Base-by-base conservation (phyloP, 2,888 invertebrate genomes). In the Drosophila silvestris region DNA sequence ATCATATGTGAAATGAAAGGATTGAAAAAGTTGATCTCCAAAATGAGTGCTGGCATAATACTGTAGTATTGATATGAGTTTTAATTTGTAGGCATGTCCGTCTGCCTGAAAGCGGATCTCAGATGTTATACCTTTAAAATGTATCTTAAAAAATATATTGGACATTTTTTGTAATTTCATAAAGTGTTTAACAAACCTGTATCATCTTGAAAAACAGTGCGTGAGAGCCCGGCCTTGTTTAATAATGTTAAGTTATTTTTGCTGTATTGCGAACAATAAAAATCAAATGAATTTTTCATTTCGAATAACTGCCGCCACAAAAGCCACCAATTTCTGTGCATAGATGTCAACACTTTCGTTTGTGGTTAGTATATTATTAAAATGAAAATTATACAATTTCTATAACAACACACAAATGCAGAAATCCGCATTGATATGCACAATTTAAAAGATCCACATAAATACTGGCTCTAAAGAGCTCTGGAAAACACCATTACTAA, bases 261-360 rank as follows among this genome's bases (percentile, higher is more conserved):
- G 28, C 5, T 16, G 3, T 32, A 26, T 19, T 41, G 19, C 44
- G 14, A 35, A 37, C 22, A 65, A 37, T 33, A 41, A 19, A 39
- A 56, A 51, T 10, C 2, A 35, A n/a, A 39, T 56, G 5, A 16
- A 30, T 50, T 57, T 19, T 59, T 28, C 26, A 51, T 62, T 39
- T n/a, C 9, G 50, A 51, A 37, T 47, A 57, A 56, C 1, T 47
- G 35, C 35, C 68, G 72, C 81, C 81, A 51, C 83, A 81, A 68
- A 44, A 37, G 35, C 59, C 75, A 37, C 64, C 0, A 59, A 14
- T 51, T 52, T 54, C 44, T 66, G 53, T 74, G 51, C 59, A 57
- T 60, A 28, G 50, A 56, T 54, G 52, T 41, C 30, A 67, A 83
- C 81, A 81, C 81, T 81, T 81, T 81, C 81, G 28, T 57, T 81